Conservation (phyloP, 2,888 invertebrate species). For the Tipula unca region DNA sequence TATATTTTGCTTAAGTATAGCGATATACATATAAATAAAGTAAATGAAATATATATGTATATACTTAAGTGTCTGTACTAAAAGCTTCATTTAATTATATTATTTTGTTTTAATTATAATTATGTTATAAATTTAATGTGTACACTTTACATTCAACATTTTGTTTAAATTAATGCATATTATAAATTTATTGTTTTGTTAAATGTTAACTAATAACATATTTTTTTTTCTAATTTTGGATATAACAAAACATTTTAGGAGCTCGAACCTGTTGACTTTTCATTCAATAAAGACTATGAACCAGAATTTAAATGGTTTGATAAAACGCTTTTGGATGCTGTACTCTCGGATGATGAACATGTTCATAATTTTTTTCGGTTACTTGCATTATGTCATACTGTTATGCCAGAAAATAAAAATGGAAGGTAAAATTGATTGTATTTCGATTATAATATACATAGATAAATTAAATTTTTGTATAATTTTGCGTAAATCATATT, state of each 20-base stretch:
- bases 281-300: slow-evolving; percentile 89
- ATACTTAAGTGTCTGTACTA: no score
- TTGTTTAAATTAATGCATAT: no score
- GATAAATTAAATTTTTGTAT: not conserved
- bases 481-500: slow-evolving; percentile 8
- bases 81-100: not conserved
- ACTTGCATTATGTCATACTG: slow-evolving; percentile 94
- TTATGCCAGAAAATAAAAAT: slow-evolving; percentile 90
- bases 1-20: no score
- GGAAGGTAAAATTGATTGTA: slow-evolving; percentile 49
- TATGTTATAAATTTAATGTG: not conserved
- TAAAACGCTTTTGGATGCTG: slow-evolving; percentile 70
- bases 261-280: slow-evolving; percentile 79
- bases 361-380: slow-evolving; percentile 84
- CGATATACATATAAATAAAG: no score
- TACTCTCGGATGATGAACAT: slow-evolving; percentile 61
- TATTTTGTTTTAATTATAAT: not conserved
- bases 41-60: no score
- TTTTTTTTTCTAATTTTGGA: not conserved
- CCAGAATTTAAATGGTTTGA: slow-evolving; percentile 93
- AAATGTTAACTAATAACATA: not conserved
- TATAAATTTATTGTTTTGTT: no score
- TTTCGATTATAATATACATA: not conserved
- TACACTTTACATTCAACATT: no score
- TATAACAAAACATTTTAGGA: slow-evolving; percentile 45